These are phyloP conservation scores for Phrixothrix hirtus DNA, from an alignment of 2,888 invertebrate genomes.

Conservation along the genomic window DNA sequence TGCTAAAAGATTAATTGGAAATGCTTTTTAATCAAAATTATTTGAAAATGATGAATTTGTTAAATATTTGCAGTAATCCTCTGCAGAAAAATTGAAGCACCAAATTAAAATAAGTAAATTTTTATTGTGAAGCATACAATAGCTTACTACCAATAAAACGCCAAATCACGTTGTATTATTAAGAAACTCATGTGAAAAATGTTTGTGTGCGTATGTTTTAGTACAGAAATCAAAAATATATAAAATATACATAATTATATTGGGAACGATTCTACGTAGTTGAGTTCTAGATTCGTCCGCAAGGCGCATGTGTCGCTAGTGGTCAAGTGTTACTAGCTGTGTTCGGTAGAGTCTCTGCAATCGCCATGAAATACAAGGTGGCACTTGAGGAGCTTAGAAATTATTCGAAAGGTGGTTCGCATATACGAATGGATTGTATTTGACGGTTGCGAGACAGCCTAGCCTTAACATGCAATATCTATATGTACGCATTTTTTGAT, in stretches of 20 bases:
- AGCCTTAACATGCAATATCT: conserved; percentile 50
- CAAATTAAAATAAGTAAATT: conserved; percentile 12
- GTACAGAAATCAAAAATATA: conserved; percentile 55
- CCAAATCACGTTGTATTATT: conserved; percentile 49
- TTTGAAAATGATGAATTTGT: too few relatives aligned
- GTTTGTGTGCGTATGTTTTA: conserved; percentile 57
- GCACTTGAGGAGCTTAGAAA: conserved; percentile 12
- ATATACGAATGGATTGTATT: too few relatives aligned
- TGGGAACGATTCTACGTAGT: conserved; percentile 53
- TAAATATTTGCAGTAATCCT: conserved; percentile 14
- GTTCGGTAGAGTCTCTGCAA: conserved; percentile 55
- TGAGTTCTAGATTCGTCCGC: conserved; percentile 54
- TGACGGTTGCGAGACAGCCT: conserved; percentile 18
- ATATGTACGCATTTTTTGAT: conserved; percentile 37
- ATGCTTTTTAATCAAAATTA: too few relatives aligned
- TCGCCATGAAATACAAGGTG: conserved; percentile 25
- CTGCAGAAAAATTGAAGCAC: conserved; percentile 15
- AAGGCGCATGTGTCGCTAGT: conserved; percentile 53
- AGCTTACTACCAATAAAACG: conserved; percentile 26
- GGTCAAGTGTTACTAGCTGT: conserved; percentile 56
- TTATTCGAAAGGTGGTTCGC: too few relatives aligned
- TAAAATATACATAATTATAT: conserved; percentile 44
- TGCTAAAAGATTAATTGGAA: too few relatives aligned
- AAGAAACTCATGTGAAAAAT: conserved; percentile 50
- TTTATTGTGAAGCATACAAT: conserved; percentile 18